These are phyloP conservation scores for Leptobrachium ailaonicum DNA, from an alignment of 2,113 vertebrate species.

Conservation along the genomic window DNA sequence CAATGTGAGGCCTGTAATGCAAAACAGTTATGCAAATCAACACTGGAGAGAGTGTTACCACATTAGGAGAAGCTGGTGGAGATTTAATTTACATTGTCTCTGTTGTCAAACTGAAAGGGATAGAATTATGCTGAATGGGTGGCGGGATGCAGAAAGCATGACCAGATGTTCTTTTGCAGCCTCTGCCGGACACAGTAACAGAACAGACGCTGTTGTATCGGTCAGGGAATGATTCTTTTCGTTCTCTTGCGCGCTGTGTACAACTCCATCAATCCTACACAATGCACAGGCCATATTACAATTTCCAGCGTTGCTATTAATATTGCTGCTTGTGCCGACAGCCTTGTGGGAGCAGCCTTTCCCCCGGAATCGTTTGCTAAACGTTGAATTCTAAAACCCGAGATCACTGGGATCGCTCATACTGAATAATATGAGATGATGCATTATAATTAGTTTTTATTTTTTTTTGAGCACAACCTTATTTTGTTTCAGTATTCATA, in stretches of 20 bases:
- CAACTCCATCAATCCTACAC: conserved; percentile 11
- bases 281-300: conserved; percentile 9
- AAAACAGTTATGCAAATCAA: too few relatives aligned
- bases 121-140: conserved; percentile 21
- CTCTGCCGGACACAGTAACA: background rate
- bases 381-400: background rate
- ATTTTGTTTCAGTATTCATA: conserved; percentile 17
- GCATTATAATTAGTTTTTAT: background rate
- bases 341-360: background rate
- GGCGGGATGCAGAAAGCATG: conserved; percentile 9
- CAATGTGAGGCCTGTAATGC: too few relatives aligned
- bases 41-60: background rate
- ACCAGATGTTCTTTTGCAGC: background rate
- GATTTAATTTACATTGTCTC: conserved; percentile 18
- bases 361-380: background rate
- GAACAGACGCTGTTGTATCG: conserved; percentile 14
- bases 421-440: conserved; percentile 26
- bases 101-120: conserved; percentile 33
- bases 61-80: background rate
- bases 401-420: conserved; percentile 3
- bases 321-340: conserved; percentile 9
- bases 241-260: background rate
- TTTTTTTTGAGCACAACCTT: conserved; percentile 16
- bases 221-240: conserved; percentile 25
- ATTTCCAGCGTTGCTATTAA: conserved; percentile 30